phyloP scores from a whole-genome alignment of 2,888 invertebrate genomes.

The Marronus borbonicus region DNA sequence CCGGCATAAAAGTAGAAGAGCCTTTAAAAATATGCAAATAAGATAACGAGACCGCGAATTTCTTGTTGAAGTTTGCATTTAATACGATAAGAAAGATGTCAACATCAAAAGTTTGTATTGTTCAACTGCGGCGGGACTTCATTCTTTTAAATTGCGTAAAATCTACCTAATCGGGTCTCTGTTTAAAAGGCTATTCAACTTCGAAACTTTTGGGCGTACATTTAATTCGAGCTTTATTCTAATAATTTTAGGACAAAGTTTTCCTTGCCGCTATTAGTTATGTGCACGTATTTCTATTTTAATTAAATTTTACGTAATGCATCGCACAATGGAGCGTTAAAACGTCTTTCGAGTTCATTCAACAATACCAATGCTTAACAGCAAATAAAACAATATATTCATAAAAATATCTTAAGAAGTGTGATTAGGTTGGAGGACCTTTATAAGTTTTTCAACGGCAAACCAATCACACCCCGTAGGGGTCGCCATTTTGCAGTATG shows the following conservation, averaged over 20 bases:
- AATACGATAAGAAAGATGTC: conserved; percentile 52
- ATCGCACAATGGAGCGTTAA: too few relatives aligned
- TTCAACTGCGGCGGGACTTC: conserved; percentile 45
- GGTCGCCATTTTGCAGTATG: too few relatives aligned
- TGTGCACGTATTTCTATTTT: conserved; percentile 9
- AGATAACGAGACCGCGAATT: conserved; percentile 38
- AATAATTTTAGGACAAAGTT: conserved; percentile 1
- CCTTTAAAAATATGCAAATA: conserved; percentile 50
- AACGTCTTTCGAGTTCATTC: too few relatives aligned
- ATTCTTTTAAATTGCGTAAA: conserved; percentile 51
- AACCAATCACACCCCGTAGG: too few relatives aligned
- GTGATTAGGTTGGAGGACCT: too few relatives aligned
- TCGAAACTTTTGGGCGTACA: conserved; percentile 29
- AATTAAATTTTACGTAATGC: background rate
- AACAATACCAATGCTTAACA: too few relatives aligned
- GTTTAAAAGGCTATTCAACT: conserved; percentile 43
- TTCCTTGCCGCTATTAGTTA: background rate
- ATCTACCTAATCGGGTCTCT: conserved; percentile 52
- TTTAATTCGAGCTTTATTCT: conserved; percentile 41
- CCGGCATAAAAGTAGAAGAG: conserved; percentile 21
- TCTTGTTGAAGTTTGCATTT: conserved; percentile 48
- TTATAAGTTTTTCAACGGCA: too few relatives aligned
- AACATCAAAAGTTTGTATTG: conserved; percentile 53
- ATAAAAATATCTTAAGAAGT: too few relatives aligned
- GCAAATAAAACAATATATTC: too few relatives aligned